Base-by-base conservation (phyloP, 2,797 vertebrate genomes). In the Tachyglossus aculeatus region DNA sequence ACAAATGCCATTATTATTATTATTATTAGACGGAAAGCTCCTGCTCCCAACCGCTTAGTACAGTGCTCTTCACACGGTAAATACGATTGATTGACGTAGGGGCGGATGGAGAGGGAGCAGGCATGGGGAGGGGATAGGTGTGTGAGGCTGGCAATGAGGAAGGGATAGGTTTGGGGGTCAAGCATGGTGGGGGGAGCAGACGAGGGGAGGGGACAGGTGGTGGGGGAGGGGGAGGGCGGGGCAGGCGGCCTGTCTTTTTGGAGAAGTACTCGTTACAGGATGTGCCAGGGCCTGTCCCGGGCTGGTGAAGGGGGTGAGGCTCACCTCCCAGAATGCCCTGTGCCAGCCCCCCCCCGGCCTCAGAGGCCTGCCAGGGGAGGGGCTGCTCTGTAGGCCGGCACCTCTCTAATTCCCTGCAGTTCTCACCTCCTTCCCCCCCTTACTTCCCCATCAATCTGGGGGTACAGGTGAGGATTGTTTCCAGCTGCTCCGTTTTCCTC, bases 131-230 rank as follows among this genome's bases (percentile, higher is more conserved):
- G 38, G 13, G 19, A 12, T 36, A 24, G 21, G 31, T 19, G 25
- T 15, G 5, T 58, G 47, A 55, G 58, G 25, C 31, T 68, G 33
- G 21, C 56, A 41, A 60, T 71, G 52, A 48, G 62, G 50, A 55
- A 62, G 47, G 57, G 52, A 52, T 22, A 70, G 39, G 61, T 67
- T 38, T 47, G 25, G 31, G 10, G 8, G 21, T 10, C 9, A 4
- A 31, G 16, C 31, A n/a, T 14, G n/a, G 29, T 32, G 37, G 18
- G 36, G 27, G 43, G 27, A 9, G 54, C 37, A 69, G 55, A 40
- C 67, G 7, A 39, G 59, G 62, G 69, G 53, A 59, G 68, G 55
- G 45, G 69, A 79, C 3, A 32, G 74, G 71, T 71, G 74, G 62
- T 41, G 62, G 34, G 40, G 69, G 54, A 72, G 43, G 24, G 43